These are phyloP conservation scores for Harpalus rufipes DNA, from an alignment of 2,888 invertebrate species.

Conservation along the genomic window DNA sequence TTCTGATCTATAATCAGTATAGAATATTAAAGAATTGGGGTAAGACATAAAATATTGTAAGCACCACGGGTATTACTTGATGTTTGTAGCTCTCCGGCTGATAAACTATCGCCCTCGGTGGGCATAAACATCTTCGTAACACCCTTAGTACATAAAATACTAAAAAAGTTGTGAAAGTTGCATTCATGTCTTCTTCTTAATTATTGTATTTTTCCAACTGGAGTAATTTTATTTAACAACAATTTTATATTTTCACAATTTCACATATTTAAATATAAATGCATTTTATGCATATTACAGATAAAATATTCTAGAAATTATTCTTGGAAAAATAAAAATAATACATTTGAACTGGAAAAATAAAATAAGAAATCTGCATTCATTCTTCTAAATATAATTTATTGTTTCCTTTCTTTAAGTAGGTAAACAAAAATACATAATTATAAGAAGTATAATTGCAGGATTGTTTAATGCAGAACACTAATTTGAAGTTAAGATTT, in stretches of 20 bases:
- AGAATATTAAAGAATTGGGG: too few species aligned
- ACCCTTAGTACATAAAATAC: too few species aligned
- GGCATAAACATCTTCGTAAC: too few species aligned
- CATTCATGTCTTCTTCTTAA: not conserved
- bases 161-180: slow-evolving; percentile 20
- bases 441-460: slow-evolving; percentile 9
- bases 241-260: slow-evolving; percentile 22
- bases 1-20: too few species aligned
- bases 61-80: too few species aligned
- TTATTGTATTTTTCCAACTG: not conserved
- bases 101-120: too few species aligned
- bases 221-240: slow-evolving; percentile 23
- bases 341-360: not conserved
- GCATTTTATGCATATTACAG: not conserved
- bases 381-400: slow-evolving; percentile 11
- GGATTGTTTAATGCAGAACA: not conserved
- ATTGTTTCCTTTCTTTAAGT: slow-evolving; percentile 6
- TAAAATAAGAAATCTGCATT: not conserved
- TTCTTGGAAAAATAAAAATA: not conserved
- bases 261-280: slow-evolving; percentile 6
- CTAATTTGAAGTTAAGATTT: not conserved
- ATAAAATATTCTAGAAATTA: too few species aligned
- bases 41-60: too few species aligned
- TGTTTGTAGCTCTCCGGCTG: too few species aligned
- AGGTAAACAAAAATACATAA: slow-evolving; percentile 13